These are phyloP conservation scores for Scotopteryx bipunctaria DNA, from an alignment of 2,888 invertebrate species.

Conservation along the genomic window DNA sequence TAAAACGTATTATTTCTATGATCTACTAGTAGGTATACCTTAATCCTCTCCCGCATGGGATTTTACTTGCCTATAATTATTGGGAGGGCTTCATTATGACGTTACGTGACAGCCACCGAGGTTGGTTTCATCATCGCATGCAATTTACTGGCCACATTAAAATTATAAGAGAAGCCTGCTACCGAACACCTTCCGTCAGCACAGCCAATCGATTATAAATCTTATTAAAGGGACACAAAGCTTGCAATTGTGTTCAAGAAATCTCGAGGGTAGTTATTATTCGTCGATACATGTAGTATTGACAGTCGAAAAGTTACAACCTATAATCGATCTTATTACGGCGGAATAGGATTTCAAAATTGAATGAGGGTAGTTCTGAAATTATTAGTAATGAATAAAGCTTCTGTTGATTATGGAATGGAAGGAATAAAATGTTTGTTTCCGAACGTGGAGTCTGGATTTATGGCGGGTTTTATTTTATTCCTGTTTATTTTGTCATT, in stretches of 20 bases:
- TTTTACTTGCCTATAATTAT: conserved; percentile 70
- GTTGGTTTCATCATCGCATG: conserved; percentile 54
- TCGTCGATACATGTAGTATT: conserved; percentile 43
- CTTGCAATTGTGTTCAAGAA: conserved; percentile 22
- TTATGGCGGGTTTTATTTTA: too few species aligned
- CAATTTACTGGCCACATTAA: conserved; percentile 61
- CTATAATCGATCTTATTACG: not conserved
- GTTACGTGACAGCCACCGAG: conserved; percentile 69
- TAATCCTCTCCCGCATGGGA: conserved; percentile 48
- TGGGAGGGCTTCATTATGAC: conserved; percentile 69
- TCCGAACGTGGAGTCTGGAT: conserved; percentile 27
- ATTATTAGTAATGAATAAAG: conserved; percentile 22
- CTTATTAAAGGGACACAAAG: conserved; percentile 39
- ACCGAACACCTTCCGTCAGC: conserved; percentile 38
- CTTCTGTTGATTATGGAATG: conserved; percentile 45
- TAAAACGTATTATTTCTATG: too few species aligned
- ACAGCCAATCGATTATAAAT: conserved; percentile 24
- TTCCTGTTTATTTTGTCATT: too few species aligned
- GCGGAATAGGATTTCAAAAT: not conserved
- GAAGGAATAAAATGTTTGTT: conserved; percentile 47
- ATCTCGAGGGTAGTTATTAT: conserved; percentile 35
- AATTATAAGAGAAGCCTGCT: conserved; percentile 50
- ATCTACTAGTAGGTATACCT: not conserved
- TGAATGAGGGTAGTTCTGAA: not conserved
- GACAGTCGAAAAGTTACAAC: conserved; percentile 33